Conservation (phyloP, 2,113 vertebrate genomes). For the Ovibos moschatus region DNA sequence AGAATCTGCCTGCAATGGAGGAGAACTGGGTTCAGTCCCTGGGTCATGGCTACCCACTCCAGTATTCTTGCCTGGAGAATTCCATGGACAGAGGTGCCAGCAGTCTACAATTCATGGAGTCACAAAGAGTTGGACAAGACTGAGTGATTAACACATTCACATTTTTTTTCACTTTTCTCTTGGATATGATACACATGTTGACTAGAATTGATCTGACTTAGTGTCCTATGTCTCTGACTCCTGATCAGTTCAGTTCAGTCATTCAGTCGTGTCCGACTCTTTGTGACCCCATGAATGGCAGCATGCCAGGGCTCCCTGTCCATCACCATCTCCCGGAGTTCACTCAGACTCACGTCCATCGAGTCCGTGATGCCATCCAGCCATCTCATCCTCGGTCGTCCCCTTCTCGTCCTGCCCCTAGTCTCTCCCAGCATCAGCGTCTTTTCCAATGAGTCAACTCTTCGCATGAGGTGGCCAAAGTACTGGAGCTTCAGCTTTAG, state of each 20-base stretch:
- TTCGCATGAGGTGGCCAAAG: too few species aligned
- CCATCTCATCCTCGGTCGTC: too few species aligned
- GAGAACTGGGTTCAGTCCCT: background rate
- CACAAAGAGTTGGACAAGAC: background rate
- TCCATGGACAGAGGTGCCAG: background rate
- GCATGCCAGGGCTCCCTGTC: too few species aligned
- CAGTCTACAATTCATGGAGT: background rate
- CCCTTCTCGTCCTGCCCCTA: too few species aligned
- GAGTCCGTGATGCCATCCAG: too few species aligned
- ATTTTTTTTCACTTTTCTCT: background rate
- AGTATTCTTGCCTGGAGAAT: background rate
- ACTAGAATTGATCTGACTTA: background rate
- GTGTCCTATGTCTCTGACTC: background rate
- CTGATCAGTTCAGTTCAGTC: background rate
- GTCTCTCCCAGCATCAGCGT: too few species aligned
- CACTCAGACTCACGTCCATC: too few species aligned
- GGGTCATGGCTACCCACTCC: background rate
- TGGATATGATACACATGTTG: background rate
- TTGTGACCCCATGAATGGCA: too few species aligned
- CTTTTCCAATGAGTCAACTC: too few species aligned
- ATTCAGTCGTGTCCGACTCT: too few species aligned
- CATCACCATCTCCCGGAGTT: too few species aligned
- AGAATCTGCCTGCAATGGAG: background rate
- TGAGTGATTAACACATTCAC: background rate
- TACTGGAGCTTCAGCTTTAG: too few species aligned